Base-by-base conservation (phyloP, 2,888 invertebrate species). In the Agonopterix arenella region DNA sequence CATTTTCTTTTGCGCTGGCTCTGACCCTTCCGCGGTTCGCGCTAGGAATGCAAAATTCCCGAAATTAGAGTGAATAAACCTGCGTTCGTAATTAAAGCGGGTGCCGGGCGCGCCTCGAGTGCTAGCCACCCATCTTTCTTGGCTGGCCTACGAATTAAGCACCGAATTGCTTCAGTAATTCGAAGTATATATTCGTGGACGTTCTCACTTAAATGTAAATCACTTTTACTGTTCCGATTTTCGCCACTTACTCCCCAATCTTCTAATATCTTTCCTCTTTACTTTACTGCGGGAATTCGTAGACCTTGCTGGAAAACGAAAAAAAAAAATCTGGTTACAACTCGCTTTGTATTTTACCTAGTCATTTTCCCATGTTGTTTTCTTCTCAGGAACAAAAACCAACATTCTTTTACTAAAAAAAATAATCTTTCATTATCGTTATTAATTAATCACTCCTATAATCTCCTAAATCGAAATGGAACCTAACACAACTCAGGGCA, bases 51-150 rank as follows among this genome's bases (percentile, higher is more conserved):
- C 83, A 78, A 88, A 89, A 84, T 83, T 86, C 75, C 75, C 79
- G 71, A 86, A 88, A 88, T 89, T 86, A 86, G 85, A 84, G 78
- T 77, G 84, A 84, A 84, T 84, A 84, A 86, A 88, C 85, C 86
- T 82, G 78, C 76, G 78, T 79, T 64, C 81, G 84, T 88, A 88
- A 89, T 88, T 89, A 88, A 88, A 89, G 73, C 73, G 82, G 81
- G 80, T 66, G 76, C 72, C 70, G 70, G 68, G 68, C 68, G 70
- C 58, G 70, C 57, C 60, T 68, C 70, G 70, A 67, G 70, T 41
- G 28, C 28, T 28, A 76, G 69, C 80, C 78, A 73, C 79, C 88
- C 84, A 86, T 88, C 84, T 80, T 85, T 88, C 88, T 88, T 85
- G 76, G 76, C 76, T 77, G 79, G 85, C 80, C 88, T 78, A 80